These are phyloP conservation scores for Diplodus puntazzo DNA, from an alignment of 2,797 vertebrate species.

Conservation along the genomic window DNA sequence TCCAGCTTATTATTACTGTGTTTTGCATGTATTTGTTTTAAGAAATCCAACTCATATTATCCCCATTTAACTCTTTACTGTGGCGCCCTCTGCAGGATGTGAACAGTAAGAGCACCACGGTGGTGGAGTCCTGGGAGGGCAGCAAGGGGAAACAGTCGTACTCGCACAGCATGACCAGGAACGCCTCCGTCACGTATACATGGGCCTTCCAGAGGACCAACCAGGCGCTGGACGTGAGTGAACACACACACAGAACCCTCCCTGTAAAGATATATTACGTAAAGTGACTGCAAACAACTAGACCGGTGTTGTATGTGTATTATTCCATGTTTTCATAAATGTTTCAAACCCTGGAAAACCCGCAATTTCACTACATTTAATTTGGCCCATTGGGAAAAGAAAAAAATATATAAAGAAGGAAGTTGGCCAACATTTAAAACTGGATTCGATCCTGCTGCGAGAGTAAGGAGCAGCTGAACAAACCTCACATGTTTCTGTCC, in stretches of 20 bases:
- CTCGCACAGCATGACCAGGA: conserved; percentile 92
- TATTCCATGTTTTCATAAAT: no score
- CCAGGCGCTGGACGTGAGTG: conserved; percentile 91
- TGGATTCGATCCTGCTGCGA: no score
- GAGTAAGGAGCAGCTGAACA: no score
- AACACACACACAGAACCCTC: not conserved
- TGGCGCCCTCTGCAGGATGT: conserved; percentile 87
- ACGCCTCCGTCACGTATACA: conserved; percentile 92
- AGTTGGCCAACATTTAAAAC: no score
- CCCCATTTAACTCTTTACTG: not conserved
- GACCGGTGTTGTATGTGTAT: no score
- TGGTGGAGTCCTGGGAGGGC: conserved; percentile 97
- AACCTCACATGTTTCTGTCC: not conserved
- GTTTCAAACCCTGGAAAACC: no score
- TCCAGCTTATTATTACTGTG: not conserved
- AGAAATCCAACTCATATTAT: not conserved
- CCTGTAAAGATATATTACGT: no score
- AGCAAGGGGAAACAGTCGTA: conserved; percentile 93
- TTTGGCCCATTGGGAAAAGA: no score
- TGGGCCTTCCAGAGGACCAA: conserved; percentile 98
- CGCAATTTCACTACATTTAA: no score
- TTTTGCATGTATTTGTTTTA: not conserved
- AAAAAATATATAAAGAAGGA: no score
- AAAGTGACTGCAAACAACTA: no score
- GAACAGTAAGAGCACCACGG: conserved; percentile 94